Base-by-base conservation (phyloP, 2,888 invertebrate species). In the Linnaemya vulpina region DNA sequence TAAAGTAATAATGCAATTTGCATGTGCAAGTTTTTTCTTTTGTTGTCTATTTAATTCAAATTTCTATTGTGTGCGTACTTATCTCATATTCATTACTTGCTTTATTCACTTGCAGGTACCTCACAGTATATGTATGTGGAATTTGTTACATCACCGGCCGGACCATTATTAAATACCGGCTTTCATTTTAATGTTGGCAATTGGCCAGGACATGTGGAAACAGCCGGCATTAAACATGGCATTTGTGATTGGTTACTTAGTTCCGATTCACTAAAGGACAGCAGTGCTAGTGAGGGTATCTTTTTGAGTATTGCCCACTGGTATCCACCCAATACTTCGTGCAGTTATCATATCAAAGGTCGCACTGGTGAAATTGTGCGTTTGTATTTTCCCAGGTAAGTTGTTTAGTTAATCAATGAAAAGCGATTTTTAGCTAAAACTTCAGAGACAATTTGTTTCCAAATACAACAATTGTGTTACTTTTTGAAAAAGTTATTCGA, bases 131-230 rank as follows among this genome's bases (percentile, higher is more conserved):
- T 97, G 88, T 97, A 96, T 90, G 97, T 97, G 74, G 97, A 97
- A 91, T 97, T 97, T 90, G 96, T 97, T 87, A 97, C 97, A 53
- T 97, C 97, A 3, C 96, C 97, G 49, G 97, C 97, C 88, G 97
- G 97, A 55, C 98, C 98, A 0, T 93, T 98, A 22, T 94, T 98
- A 68, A 98, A 98, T 92, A 98, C 97, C 0, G 98, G 98, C 7
- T 98, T 98, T 92, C 98, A 98, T 93, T 98, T 98, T 93, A 98
- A 98, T 93, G 98, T 98, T 70, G 97, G 97, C 87, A 97, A 97
- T 92, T 97, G 97, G 97, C 97, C 97, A 0, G 97, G 97, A 0
- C 97, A 97, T 92, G 97, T 97, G 68, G 97, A 97, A 90, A 97
- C 97, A 0, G 96, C 97, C 0, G 97, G 97, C 0, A 96, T 96